These are phyloP conservation scores for Matsumyia berberina DNA, from an alignment of 2,888 invertebrate species.

Conservation along the genomic window DNA sequence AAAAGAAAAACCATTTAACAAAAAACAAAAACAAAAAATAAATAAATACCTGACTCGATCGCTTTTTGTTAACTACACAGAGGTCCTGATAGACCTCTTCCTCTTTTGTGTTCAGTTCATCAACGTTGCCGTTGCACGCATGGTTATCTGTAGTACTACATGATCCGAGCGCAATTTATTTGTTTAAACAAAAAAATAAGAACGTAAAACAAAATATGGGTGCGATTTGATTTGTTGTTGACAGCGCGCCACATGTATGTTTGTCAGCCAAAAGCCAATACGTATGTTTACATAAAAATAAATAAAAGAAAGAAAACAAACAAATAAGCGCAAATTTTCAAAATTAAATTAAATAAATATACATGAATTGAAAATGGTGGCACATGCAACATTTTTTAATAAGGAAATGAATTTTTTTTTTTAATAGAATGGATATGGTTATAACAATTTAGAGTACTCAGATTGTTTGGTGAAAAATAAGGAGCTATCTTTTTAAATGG, in stretches of 20 bases:
- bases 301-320: constrained; percentile 73
- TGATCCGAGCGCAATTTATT: constrained; percentile 36
- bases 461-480: no score
- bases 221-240: constrained; percentile 61
- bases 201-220: constrained; percentile 66
- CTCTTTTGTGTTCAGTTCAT: constrained; percentile 87
- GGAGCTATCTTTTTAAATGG: no score
- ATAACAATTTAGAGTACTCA: no score
- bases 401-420: no score
- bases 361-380: constrained; percentile 29
- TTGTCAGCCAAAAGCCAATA: constrained; percentile 75
- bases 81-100: constrained; percentile 97
- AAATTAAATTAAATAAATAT: constrained; percentile 54
- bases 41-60: constrained; percentile 81
- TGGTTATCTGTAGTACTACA: constrained; percentile 86
- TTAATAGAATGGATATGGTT: no score
- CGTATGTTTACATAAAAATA: constrained; percentile 71
- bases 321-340: constrained; percentile 53
- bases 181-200: constrained; percentile 34
- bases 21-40: constrained; percentile 22
- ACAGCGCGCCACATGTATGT: constrained; percentile 70
- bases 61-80: constrained; percentile 74
- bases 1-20: constrained; percentile 14
- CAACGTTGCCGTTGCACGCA: constrained; percentile 84
- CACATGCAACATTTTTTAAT: constrained; percentile 24